Evolutionary conservation across 2,113 vertebrate species (phyloP), one percentile per base, ranked within the genome.

Genomic region (Numida meleagris): DNA sequence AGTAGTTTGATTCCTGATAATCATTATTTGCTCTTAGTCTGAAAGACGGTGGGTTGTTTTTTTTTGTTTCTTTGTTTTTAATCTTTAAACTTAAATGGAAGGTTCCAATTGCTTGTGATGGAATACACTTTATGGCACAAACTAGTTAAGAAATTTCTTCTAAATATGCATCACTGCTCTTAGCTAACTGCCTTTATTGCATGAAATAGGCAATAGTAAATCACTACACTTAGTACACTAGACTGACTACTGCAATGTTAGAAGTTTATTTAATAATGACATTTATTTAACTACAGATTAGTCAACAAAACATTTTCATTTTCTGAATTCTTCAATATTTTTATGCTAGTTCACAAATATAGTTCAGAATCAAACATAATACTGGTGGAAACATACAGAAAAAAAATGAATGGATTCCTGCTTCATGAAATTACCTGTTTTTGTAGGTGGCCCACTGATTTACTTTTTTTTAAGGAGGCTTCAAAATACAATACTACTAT

Each of bases 1-100:
- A 66, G 0, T 1, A 70, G 7, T 1, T 2, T 61, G 21, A 29
- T 79, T 84, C 66, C 77, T 3, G 1, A 46, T 21, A 29, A 57
- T 8, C 15, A 75, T 12, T 19, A 31, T 40, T 75, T 61, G 53
- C 34, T 90, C 25, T 53, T 34, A 58, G 17, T 40, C 40, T 13
- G 61, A 89, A 66, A 5, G 36, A 5, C 8, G 7, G 24, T 51
- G 50, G 24, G 4, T 25, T 51, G 6, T 14, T 51, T 27, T 51
- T 50, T 51, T 50, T 1, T 18, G 34, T 17, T 3, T 2, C 9
- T 20, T 50, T 46, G 46, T n/a, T 77, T 82, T 71, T 15, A 24
- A 12, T 57, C 73, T 70, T 79, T 63, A 86, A 67, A 36, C 8
- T n/a, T 40, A 81, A 63, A 78, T 2, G 24, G 17, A 74, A 27